These are phyloP conservation scores for Autographa pulchrina DNA, from an alignment of 2,888 invertebrate species.

Conservation along the genomic window DNA sequence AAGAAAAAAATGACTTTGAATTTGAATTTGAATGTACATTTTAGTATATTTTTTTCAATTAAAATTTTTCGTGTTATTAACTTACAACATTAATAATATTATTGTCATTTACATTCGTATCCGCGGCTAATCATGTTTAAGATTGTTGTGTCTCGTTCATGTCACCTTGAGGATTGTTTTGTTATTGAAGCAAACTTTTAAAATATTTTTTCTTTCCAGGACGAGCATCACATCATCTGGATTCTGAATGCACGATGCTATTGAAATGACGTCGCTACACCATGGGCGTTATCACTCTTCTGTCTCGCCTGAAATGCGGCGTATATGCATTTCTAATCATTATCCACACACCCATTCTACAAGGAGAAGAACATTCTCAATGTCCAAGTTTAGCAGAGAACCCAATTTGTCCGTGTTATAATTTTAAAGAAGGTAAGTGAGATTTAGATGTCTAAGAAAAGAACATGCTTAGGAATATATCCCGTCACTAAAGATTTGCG, in stretches of 20 bases:
- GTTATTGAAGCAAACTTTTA: not conserved
- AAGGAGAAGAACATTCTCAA: slow-evolving; percentile 88
- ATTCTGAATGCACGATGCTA: slow-evolving; percentile 82
- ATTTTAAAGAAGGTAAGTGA: slow-evolving; percentile 95
- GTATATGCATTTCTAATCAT: slow-evolving; percentile 89
- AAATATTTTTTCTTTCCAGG: slow-evolving; percentile 56
- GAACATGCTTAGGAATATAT: slow-evolving; percentile 9
- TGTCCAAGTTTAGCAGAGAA: slow-evolving; percentile 94
- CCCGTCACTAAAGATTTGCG: slow-evolving; percentile 36
- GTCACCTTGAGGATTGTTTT: too few relatives aligned
- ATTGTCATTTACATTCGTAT: too few relatives aligned
- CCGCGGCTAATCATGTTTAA: too few relatives aligned
- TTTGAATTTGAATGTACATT: too few relatives aligned
- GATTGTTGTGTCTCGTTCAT: too few relatives aligned
- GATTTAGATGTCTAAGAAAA: not conserved
- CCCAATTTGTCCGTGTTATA: slow-evolving; percentile 97
- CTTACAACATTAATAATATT: too few relatives aligned
- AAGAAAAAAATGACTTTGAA: too few relatives aligned
- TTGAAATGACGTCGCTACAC: slow-evolving; percentile 85
- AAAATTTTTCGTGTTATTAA: too few relatives aligned
- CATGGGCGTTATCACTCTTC: slow-evolving; percentile 81
- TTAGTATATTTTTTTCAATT: too few relatives aligned
- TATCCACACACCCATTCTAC: slow-evolving; percentile 86
- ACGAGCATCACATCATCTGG: slow-evolving; percentile 49
- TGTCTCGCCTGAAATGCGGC: slow-evolving; percentile 82